Evolutionary conservation across 2,113 vertebrate species (phyloP).

Genomic region (Lichenostomus cassidix): DNA sequence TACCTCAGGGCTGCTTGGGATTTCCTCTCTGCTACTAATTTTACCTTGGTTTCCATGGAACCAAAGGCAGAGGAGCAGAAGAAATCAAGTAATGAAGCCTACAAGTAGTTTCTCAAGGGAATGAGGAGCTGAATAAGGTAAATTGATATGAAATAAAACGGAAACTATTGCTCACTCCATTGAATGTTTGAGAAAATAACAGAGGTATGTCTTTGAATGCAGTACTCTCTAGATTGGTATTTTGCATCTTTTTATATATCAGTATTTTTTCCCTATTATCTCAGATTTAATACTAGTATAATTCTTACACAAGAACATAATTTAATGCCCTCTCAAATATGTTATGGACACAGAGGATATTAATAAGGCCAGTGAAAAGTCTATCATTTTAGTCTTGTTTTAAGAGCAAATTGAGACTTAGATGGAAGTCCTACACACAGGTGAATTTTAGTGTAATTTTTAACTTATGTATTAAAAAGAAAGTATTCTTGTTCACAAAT

Average conservation of each 20-base stretch:
- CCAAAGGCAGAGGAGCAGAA: conserved; percentile 32
- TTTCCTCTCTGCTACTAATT: conserved; percentile 61
- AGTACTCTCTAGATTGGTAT: neutral
- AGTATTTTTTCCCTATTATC: neutral
- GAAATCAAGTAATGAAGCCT: conserved; percentile 48
- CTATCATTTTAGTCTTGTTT: neutral
- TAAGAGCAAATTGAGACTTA: neutral
- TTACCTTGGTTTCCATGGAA: conserved; percentile 68
- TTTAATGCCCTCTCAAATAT: neutral
- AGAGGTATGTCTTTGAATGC: neutral
- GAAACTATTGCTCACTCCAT: neutral
- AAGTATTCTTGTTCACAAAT: neutral
- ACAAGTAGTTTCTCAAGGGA: conserved; percentile 52
- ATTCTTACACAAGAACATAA: neutral
- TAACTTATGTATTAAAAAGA: neutral
- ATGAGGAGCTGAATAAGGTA: neutral
- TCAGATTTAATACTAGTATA: neutral
- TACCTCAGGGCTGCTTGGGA: conserved; percentile 34
- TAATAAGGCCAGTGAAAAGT: neutral
- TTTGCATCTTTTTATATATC: neutral
- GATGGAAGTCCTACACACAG: neutral
- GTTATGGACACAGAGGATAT: neutral
- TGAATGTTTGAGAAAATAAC: neutral
- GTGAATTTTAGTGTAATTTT: neutral
- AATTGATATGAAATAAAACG: conserved; percentile 41